Evolutionary conservation across 2,797 vertebrate genomes (phyloP).

Genomic region (Sternotherus odoratus): DNA sequence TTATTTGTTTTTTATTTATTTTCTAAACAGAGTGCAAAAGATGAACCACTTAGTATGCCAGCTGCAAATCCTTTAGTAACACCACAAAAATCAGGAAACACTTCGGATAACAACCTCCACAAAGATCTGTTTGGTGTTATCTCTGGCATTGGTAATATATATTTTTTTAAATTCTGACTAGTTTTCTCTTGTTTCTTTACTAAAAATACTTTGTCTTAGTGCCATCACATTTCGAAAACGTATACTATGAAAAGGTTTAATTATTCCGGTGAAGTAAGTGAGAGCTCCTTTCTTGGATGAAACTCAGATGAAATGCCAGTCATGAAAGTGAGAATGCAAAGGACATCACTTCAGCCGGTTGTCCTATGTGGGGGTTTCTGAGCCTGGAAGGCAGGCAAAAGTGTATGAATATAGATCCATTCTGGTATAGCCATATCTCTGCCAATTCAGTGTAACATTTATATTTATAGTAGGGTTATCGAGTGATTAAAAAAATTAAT

Average conservation of each 20-base stretch:
- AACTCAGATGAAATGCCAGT: not conserved
- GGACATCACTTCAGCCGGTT: not conserved
- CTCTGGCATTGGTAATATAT: slow-evolving; percentile 91
- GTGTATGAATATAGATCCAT: not conserved
- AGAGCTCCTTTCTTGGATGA: not conserved
- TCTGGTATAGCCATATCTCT: not conserved
- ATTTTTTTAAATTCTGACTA: not conserved
- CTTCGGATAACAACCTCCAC: slow-evolving; percentile 90
- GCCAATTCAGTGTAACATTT: not conserved
- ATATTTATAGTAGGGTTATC: not conserved
- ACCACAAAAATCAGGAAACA: slow-evolving; percentile 89
- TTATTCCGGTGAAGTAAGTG: not conserved
- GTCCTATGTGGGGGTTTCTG: not conserved
- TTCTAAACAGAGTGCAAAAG: slow-evolving; percentile 85
- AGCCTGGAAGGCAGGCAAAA: not conserved
- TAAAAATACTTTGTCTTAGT: not conserved
- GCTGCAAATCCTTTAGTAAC: slow-evolving; percentile 84
- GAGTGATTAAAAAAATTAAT: too few species aligned
- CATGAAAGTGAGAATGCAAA: not conserved
- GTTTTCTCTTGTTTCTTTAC: not conserved
- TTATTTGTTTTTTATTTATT: not conserved
- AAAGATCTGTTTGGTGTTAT: slow-evolving; percentile 96
- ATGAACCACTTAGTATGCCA: slow-evolving; percentile 83
- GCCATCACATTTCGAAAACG: not conserved
- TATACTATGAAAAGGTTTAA: not conserved